Evolutionary conservation across 2,888 invertebrate genomes (phyloP).

Genomic region (Amiota minor): DNA sequence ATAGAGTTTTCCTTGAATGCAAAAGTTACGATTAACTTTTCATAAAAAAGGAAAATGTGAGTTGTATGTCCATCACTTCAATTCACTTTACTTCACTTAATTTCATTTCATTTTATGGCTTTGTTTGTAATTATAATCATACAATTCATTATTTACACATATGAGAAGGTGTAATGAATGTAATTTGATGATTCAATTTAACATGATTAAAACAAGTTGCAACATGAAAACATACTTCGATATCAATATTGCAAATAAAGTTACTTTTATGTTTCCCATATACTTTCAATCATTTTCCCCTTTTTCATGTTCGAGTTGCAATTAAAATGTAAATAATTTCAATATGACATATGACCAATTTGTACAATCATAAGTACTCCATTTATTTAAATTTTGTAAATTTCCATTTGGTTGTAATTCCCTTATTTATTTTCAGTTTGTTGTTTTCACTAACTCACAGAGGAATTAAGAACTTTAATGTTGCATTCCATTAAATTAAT

Average conservation of each 20-base stretch:
- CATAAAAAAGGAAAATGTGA: neutral
- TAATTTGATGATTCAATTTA: neutral
- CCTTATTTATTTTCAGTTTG: neutral
- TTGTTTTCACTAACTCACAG: too few relatives aligned
- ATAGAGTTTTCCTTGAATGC: too few relatives aligned
- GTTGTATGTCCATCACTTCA: neutral
- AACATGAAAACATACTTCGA: neutral
- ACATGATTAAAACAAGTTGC: neutral
- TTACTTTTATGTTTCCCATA: neutral
- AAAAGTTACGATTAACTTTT: constrained; percentile 8
- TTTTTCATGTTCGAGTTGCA: neutral
- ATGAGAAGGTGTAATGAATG: neutral
- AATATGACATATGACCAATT: constrained; percentile 15
- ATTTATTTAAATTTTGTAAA: too few relatives aligned
- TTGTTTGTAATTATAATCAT: constrained; percentile 11
- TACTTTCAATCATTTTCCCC: neutral
- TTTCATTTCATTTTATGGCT: neutral
- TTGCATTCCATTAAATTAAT: constrained; percentile 27
- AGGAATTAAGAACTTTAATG: too few relatives aligned
- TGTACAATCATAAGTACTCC: neutral
- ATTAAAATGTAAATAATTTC: constrained; percentile 10
- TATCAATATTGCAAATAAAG: neutral
- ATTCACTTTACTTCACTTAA: too few relatives aligned
- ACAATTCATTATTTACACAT: constrained; percentile 13
- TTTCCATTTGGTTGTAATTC: too few relatives aligned